Evolutionary conservation across 2,113 vertebrate genomes (phyloP).

Genomic region (Xerus inauris): DNA sequence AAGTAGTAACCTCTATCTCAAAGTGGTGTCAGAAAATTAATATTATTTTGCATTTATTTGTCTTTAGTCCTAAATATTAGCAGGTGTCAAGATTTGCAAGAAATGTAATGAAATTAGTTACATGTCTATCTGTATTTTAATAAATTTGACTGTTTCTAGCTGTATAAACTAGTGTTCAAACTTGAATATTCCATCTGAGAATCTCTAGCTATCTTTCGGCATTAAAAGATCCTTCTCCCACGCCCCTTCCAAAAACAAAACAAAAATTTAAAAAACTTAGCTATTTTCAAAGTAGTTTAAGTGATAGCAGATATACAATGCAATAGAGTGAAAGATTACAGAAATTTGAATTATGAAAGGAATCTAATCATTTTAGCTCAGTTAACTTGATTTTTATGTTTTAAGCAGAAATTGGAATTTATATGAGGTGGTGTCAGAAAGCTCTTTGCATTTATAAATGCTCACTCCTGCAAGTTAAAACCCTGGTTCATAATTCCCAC

Average conservation of each 20-base stretch:
- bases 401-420: constrained; percentile 88
- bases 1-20: not conserved
- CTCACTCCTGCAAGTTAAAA: constrained; percentile 92
- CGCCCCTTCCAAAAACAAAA: not conserved
- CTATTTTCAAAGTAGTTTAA: constrained; percentile 64
- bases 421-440: constrained; percentile 84
- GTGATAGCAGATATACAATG: not conserved
- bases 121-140: not conserved
- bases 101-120: not conserved
- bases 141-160: not conserved
- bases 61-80: not conserved
- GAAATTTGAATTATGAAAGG: constrained; percentile 81
- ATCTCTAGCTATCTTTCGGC: not conserved
- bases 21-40: constrained; percentile 25
- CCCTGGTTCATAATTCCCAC: constrained; percentile 93
- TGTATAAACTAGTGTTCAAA: not conserved
- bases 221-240: not conserved
- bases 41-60: not conserved
- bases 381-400: constrained; percentile 81
- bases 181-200: not conserved
- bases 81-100: not conserved
- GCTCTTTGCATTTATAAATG: constrained; percentile 90
- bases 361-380: constrained; percentile 76
- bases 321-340: constrained; percentile 63
- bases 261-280: not conserved